Base-by-base conservation (phyloP, 2,797 vertebrate species). In the Pseudopleuronectes americanus region DNA sequence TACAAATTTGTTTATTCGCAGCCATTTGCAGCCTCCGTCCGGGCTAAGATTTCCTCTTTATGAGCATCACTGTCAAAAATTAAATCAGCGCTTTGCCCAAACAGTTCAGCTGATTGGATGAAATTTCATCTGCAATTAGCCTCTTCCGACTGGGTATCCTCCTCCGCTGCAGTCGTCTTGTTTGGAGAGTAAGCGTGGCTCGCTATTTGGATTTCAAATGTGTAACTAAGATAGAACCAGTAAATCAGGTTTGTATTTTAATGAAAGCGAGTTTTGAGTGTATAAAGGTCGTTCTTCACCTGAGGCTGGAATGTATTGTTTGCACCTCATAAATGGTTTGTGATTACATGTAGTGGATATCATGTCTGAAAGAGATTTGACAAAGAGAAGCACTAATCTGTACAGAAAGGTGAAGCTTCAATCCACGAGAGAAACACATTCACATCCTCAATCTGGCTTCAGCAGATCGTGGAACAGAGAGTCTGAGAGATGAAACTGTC, bases 61-160 rank as follows among this genome's bases (percentile, higher is more conserved):
- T 7, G 10, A 57, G 26, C 1, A 1, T 73, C 19, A 64, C 69
- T 57, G 54, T 59, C 54, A 64, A 53, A 77, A 77, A 90, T 88
- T 70, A 72, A 75, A 89, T 88, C 52, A 76, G 21, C 0, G 3
- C 66, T 45, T 54, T 78, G 4, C 1, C 54, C 24, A 60, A 63
- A 64, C 63, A 61, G 60, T 14, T 68, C 79, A 61, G 71, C 28
- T 64, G 19, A 28, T 38, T 61, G 73, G 75, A 64, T 88, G 80
- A 89, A 87, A 91, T 87, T 88, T 74, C 52, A 91, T 90, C 87
- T 71, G 33, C 19, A 62, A 49, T 84, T 63, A 57, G 26, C 60
- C 8, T 43, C 55, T 74, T 72, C 72, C 67, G 58, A 28, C 24
- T 52, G 10, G 72, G 65, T 38, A 57, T 75, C 26, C 23, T 55